A percentile compares a stretch with the other conserved stretches of the same genome.
Evolutionary conservation across 1,140 invertebrate genomes (phyloP).

Genomic region (Lepidostoma basale): DNA sequence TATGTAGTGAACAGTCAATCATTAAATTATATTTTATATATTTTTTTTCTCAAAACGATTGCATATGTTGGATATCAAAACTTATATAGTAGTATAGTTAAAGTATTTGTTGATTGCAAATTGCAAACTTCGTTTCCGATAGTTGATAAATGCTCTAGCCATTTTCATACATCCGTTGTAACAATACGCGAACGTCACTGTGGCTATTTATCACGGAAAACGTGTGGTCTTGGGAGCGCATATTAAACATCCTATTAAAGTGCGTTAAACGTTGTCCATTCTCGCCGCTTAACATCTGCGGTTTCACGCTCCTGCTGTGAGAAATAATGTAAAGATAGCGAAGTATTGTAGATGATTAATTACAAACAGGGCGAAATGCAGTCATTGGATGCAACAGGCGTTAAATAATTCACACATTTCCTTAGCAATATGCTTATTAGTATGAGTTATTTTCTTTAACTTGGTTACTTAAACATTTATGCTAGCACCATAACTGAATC

Average conservation of each 20-base stretch:
- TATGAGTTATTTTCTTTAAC: too few species aligned
- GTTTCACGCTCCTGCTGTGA: slow-evolving; percentile 23
- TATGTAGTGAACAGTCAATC: too few species aligned
- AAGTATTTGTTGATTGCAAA: too few species aligned
- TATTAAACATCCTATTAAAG: slow-evolving; percentile 28
- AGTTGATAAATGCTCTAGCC: too few species aligned
- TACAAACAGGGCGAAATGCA: neutral
- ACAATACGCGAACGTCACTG: slow-evolving; percentile 9
- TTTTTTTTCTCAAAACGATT: too few species aligned
- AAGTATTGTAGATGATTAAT: neutral
- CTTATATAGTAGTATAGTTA: too few species aligned
- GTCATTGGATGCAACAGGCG: neutral
- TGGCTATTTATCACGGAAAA: slow-evolving; percentile 18
- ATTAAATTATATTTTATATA: too few species aligned
- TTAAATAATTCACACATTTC: neutral
- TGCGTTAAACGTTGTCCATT: slow-evolving; percentile 29
- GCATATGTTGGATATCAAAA: too few species aligned
- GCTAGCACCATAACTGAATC: neutral
- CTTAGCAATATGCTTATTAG: neutral
- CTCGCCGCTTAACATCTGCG: slow-evolving; percentile 31
- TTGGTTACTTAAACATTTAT: neutral
- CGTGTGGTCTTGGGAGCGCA: slow-evolving; percentile 23
- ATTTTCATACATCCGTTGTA: too few species aligned
- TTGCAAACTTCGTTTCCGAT: too few species aligned
- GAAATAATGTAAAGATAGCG: neutral